phyloP scores from a whole-genome alignment of 2,113 vertebrate genomes.

The Electrona antarctica region DNA sequence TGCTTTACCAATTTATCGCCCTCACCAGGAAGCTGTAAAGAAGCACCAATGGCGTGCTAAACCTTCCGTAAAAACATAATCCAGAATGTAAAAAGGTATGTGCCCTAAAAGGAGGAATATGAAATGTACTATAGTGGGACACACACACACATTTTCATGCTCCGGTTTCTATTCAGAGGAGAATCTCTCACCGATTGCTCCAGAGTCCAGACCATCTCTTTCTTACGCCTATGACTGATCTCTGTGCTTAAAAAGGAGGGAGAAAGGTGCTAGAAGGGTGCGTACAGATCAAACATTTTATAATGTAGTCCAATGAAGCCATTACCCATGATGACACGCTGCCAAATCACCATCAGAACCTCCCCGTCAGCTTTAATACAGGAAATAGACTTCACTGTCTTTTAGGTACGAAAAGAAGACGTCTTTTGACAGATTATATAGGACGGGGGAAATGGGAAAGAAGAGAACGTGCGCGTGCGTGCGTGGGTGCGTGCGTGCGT shows the following conservation, averaged over 20 bases:
- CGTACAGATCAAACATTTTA: conserved; percentile 74
- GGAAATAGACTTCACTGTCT: conserved; percentile 54
- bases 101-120: conserved; percentile 58
- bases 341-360: conserved; percentile 70
- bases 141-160: conserved; percentile 18
- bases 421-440: conserved; percentile 49
- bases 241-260: conserved; percentile 36
- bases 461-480: not conserved
- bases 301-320: conserved; percentile 69
- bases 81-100: no score
- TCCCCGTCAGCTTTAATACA: conserved; percentile 67
- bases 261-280: conserved; percentile 49
- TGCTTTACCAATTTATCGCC: no score
- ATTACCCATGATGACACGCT: conserved; percentile 72
- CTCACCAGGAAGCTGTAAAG: conserved; percentile 18
- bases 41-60: conserved; percentile 42
- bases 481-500: no score
- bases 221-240: conserved; percentile 73
- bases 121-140: conserved; percentile 49
- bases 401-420: conserved; percentile 32
- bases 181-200: conserved; percentile 65
- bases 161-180: conserved; percentile 68
- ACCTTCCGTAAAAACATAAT: not conserved
- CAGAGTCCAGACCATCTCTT: no score
- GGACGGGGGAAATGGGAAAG: conserved; percentile 10